Base-by-base conservation (phyloP, 2,888 invertebrate genomes). In the Serripes groenlandicus region DNA sequence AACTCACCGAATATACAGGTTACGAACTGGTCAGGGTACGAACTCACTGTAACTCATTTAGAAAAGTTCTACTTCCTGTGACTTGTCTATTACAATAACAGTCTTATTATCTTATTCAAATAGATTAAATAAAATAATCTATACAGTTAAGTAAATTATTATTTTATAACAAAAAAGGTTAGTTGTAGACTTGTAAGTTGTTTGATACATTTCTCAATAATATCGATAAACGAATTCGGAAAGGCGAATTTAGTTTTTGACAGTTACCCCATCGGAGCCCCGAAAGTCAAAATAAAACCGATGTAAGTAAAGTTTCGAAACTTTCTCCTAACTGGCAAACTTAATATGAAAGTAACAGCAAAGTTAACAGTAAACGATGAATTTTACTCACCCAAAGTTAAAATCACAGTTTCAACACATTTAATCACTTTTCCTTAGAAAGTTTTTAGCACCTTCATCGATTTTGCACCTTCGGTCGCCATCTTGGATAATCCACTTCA, bases 401-500 rank as follows among this genome's bases (percentile, higher is more conserved):
- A n/a, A 23, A 56, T 71, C 26, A 37, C 60, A 28, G 28, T 26
- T 28, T 21, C 30, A 58, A 28, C 23, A 58, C 34, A 30, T 37
- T 28, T 26, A 49, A 37, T 23, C 58, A 56, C 58, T 60, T 58
- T 76, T 69, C 32, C 15, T 42, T 32, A 54, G 42, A 69, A 76
- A 69, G 69, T 69, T 30, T 70, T 75, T 62, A 62, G 64, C 79
- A 79, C 79, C 79, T 79, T 75, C 62, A 70, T 68, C 32, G 75
- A 75, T 75, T 75, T 79, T 75, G 68, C 75, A 78, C 81, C 81
- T 72, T 54, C 28, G 52, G 71, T 78, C 84, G 84, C 84, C 84
- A 84, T 84, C 72, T 81, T 84, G 84, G 84, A 78, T 84, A 64
- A 75, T 80, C 80, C 69, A 75, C 75, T 77, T 70, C 69, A 60